These are phyloP conservation scores for Chaenodraco wilsoni DNA, from an alignment of 2,797 vertebrate species.

Conservation along the genomic window DNA sequence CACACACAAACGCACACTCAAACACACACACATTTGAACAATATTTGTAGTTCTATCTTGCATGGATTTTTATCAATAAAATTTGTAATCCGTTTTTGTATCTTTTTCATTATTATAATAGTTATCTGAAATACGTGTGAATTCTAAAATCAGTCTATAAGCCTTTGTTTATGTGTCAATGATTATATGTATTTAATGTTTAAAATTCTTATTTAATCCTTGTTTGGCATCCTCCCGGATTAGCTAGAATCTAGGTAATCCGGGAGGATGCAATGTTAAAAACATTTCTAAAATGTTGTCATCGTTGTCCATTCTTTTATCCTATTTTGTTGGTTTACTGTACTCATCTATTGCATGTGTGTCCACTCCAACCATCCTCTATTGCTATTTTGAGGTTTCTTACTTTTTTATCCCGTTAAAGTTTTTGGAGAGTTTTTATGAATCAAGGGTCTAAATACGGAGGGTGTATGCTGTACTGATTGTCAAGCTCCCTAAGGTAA, in stretches of 20 bases:
- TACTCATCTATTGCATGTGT: neutral
- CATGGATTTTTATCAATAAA: constrained; percentile 55
- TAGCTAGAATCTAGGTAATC: no score
- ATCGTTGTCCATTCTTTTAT: neutral
- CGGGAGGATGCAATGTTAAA: no score
- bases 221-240: neutral
- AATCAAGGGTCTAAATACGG: constrained; percentile 2
- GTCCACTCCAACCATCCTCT: neutral
- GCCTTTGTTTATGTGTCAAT: neutral
- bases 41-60: constrained; percentile 58
- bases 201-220: constrained; percentile 6
- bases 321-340: neutral
- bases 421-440: neutral
- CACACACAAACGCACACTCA: constrained; percentile 8
- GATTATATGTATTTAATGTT: neutral
- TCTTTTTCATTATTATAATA: constrained; percentile 12
- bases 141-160: neutral
- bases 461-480: neutral
- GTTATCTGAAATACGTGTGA: neutral
- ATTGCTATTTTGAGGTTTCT: neutral
- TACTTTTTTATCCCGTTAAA: neutral
- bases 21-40: constrained; percentile 15
- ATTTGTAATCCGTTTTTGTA: constrained; percentile 24
- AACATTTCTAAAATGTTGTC: neutral
- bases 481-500: neutral